Percentiles rank a stretch among this genome's conserved stretches.
phyloP scores from a whole-genome alignment of 2,888 invertebrate species.

The Noctua comes region DNA sequence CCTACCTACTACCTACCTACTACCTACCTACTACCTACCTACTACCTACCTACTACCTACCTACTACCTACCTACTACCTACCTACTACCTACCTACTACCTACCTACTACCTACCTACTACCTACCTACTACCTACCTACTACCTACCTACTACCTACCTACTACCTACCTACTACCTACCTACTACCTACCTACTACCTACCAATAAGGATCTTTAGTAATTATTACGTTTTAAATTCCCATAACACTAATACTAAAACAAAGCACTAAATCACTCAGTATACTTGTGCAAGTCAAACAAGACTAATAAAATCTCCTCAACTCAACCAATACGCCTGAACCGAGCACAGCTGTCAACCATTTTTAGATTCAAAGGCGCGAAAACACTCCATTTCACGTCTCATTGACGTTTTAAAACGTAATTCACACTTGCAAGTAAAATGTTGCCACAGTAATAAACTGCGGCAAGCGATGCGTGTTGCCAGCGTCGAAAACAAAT shows the following conservation, averaged over 20 bases:
- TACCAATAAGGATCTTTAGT: too few species aligned
- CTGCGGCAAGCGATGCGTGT: conserved; percentile 80
- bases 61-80: too few species aligned
- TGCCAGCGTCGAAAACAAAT: conserved; percentile 85
- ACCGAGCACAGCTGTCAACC: conserved; percentile 64
- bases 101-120: too few species aligned
- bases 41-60: too few species aligned
- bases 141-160: too few species aligned
- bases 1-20: too few species aligned
- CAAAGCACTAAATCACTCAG: conserved; percentile 20
- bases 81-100: too few species aligned
- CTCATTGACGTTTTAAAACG: conserved; percentile 82
- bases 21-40: too few species aligned
- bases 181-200: too few species aligned
- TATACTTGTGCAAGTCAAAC: conserved; percentile 44
- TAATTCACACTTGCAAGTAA: conserved; percentile 87
- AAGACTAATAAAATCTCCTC: conserved; percentile 43
- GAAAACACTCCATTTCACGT: conserved; percentile 80
- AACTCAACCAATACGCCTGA: conserved; percentile 39
- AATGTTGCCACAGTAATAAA: conserved; percentile 88
- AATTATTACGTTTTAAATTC: background rate
- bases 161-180: too few species aligned
- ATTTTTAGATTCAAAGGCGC: conserved; percentile 83
- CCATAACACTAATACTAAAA: conserved; percentile 16
- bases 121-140: too few species aligned